Conservation (phyloP, 2,888 invertebrate species). For the Rotaria macrura region DNA sequence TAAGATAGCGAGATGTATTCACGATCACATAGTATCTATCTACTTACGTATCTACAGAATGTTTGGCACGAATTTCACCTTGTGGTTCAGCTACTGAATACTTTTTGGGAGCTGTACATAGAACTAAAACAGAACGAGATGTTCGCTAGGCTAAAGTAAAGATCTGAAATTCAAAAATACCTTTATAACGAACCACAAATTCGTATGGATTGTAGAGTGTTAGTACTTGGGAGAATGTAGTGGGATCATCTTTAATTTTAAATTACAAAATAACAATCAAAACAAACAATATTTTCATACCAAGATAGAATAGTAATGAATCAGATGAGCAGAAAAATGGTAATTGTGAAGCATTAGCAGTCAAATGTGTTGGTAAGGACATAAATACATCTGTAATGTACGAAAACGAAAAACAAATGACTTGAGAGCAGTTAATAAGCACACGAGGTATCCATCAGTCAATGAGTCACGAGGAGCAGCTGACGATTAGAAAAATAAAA, state of each 20-base stretch:
- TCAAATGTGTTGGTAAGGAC: conserved; percentile 16
- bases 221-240: not conserved
- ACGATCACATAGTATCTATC: not conserved
- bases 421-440: not conserved
- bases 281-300: not conserved
- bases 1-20: not conserved
- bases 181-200: not conserved
- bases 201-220: conserved; percentile 17
- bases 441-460: not conserved
- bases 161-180: too few species aligned
- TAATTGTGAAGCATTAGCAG: not conserved
- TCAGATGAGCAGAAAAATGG: conserved; percentile 5
- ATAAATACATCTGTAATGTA: not conserved
- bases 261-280: not conserved
- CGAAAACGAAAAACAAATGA: not conserved
- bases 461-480: not conserved
- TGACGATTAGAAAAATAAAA: not conserved
- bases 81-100: not conserved
- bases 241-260: not conserved
- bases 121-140: not conserved
- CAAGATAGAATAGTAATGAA: not conserved
- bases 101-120: not conserved
- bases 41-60: not conserved
- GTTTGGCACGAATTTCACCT: not conserved
- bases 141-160: too few species aligned